Base-by-base conservation (phyloP, 2,797 vertebrate genomes). In the Rhincodon typus region DNA sequence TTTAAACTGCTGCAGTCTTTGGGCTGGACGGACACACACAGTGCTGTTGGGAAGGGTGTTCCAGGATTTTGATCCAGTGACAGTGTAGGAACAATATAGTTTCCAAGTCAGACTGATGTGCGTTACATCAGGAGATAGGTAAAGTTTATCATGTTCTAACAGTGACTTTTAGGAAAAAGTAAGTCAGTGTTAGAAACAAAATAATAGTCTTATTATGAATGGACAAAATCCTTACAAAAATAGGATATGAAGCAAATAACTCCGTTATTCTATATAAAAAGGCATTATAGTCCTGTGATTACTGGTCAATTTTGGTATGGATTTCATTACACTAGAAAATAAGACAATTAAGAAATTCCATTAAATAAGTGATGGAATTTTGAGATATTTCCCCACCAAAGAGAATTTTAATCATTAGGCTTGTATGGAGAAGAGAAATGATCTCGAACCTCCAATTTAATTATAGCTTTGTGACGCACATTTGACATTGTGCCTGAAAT, bases 381-480 rank as follows among this genome's bases (percentile, higher is more conserved):
- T 87, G 50, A 88, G 27, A 88, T 34, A 57, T 10, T 57, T 57
- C 34, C 57, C 46, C 25, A 34, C 10, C 34, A 30, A 30, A 57
- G 53, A 53, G 27, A 53, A 4, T 88, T 88, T 57, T 57, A 53
- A 84, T 84, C 15, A 88, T 94, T 94, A 12, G 62, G 90, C 62
- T 38, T 94, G 62, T 67, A 94, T 1, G 66, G 57, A 38, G 62
- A 23, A 38, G 91, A 94, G 91, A 34, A 42, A 27, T 38, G n/a
- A 94, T 94, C 91, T 67, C n/a, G 91, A 27, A 94, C 38, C 91
- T 94, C 62, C 66, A 94, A 7, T 42, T 94, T 94, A 38, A 94
- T 42, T 69, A 94, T 46, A 69, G 91, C 62, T 70, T 94, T 94
- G 66, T 94, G 3, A 19, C 27, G 7, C 91, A 67, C 91, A 94